Conservation (phyloP, 1,140 invertebrate genomes). For the Apis dorsata region DNA sequence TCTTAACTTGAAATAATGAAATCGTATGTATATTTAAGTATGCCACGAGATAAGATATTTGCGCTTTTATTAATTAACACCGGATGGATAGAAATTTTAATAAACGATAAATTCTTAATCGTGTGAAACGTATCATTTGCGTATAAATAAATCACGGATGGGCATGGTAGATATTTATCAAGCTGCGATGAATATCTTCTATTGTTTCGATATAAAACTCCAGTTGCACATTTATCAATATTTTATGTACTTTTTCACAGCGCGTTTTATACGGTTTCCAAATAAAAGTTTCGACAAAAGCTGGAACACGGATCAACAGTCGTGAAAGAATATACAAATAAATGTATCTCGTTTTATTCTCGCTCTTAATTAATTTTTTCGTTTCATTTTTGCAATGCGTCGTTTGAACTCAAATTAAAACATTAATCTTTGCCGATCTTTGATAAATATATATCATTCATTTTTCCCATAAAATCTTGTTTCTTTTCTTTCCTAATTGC, state of each 20-base stretch:
- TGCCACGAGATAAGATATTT: neutral
- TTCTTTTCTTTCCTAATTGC: too few relatives aligned
- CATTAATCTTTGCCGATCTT: too few relatives aligned
- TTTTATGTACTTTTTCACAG: neutral
- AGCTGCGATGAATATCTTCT: neutral
- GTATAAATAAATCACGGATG: neutral
- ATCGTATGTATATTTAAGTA: too few relatives aligned
- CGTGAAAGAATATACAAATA: neutral
- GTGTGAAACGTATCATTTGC: neutral
- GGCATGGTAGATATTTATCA: neutral
- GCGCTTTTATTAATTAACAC: neutral
- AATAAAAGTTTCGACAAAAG: neutral
- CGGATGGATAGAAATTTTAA: too few relatives aligned
- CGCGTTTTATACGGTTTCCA: neutral
- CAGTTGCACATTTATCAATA: neutral
- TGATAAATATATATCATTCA: too few relatives aligned
- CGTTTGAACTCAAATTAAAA: too few relatives aligned
- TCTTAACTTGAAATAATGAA: too few relatives aligned
- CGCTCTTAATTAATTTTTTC: too few relatives aligned
- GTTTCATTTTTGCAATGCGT: too few relatives aligned
- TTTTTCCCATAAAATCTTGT: too few relatives aligned
- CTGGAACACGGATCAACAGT: neutral
- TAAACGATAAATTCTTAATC: neutral
- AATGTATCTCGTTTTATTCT: neutral
- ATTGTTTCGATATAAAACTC: neutral